Base-by-base conservation (phyloP, 2,113 vertebrate species). In the Etia nguti region DNA sequence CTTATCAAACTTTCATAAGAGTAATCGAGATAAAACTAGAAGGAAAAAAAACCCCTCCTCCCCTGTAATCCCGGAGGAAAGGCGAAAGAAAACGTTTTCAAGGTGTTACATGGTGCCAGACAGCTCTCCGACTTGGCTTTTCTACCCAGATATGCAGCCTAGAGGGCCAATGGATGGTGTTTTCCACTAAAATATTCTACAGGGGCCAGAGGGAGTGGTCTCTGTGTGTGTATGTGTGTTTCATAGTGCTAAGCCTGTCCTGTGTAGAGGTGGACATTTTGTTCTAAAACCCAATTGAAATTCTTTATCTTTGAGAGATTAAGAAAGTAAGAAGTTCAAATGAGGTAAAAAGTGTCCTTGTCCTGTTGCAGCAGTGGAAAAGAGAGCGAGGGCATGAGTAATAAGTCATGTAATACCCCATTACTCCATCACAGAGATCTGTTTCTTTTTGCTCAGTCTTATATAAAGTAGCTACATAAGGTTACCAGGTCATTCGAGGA, bases 11-110 rank as follows among this genome's bases (percentile, higher is more conserved):
- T 94, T 96, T 95, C 81, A 96, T 95, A 3, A 73, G 65, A 81
- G 95, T 95, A 96, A 96, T 88, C 18, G 95, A 96, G 94, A 96
- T 96, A 94, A 97, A 95, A 57, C 90, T 48, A 38, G 92, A 94
- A 93, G 94, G 91, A 87, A 77, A 86, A 8, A 86, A 85, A 86
- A 6, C 0, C 52, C 77, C 20, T 70, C 68, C 85, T 89, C 87
- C 82, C 26, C 4, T 70, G 59, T 43, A 90, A 81, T 83, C 84
- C 81, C 24, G 0, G 68, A 43, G 85, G 85, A 83, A 62, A 91
- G 89, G 86, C 84, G 83, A 57, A 79, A 86, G 65, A 70, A 89
- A 88, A 81, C 29, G 20, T 88, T 92, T 90, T 48, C 52, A 77
- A 83, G 86, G 94, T 93, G 91, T 91, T 81, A 62, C 86, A 79